A percentile compares a stretch with the other conserved stretches of the same genome.
These are phyloP conservation scores for Centropus bengalensis DNA, from an alignment of 2,113 vertebrate species.

Conservation along the genomic window DNA sequence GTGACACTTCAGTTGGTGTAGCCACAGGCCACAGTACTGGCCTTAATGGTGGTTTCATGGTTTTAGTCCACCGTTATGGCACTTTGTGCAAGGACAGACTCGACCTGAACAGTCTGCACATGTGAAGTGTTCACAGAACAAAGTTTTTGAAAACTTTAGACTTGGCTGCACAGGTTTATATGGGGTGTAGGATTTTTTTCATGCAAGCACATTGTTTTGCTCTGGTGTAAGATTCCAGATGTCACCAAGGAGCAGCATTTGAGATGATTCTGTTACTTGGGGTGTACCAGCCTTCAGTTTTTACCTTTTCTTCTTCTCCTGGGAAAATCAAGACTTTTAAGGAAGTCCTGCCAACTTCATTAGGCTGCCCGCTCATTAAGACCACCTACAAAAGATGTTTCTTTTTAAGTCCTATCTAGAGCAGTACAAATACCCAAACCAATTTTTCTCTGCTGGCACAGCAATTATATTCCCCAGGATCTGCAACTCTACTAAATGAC, in stretches of 20 bases:
- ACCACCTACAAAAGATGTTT: background rate
- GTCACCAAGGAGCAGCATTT: background rate
- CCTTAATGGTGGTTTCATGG: background rate
- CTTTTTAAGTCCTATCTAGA: background rate
- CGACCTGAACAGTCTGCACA: background rate
- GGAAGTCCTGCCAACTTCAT: background rate
- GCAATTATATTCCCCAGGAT: background rate
- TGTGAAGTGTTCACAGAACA: background rate
- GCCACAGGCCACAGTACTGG: background rate
- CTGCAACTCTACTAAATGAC: background rate
- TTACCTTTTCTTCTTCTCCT: background rate
- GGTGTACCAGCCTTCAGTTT: background rate
- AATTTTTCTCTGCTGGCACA: background rate
- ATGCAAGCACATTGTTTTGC: background rate
- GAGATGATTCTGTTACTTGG: background rate
- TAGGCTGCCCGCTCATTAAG: background rate
- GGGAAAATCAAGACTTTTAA: background rate
- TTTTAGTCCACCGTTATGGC: background rate
- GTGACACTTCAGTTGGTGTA: background rate
- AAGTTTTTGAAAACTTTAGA: background rate
- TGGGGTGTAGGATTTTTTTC: background rate
- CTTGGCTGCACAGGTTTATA: background rate
- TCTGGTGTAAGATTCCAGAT: background rate
- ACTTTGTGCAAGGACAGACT: background rate
- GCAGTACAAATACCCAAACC: background rate